phyloP scores from a whole-genome alignment of 2,888 invertebrate genomes.

The Drosophila pseudotalamancana region DNA sequence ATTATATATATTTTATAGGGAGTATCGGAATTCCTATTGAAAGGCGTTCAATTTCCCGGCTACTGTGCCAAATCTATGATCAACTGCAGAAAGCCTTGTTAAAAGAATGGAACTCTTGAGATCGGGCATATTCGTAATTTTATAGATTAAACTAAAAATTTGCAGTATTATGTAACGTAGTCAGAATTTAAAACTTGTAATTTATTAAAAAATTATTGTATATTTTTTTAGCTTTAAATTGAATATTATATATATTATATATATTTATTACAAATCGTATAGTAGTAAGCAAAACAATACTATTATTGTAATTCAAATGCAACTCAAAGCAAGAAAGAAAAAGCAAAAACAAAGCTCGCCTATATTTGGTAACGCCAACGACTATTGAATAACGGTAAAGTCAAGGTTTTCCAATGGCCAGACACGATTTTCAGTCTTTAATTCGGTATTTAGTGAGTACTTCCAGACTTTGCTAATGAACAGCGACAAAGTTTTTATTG shows the following conservation, averaged over 20 bases:
- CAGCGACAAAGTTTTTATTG: constrained; percentile 24
- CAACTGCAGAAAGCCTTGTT: background rate
- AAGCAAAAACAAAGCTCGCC: background rate
- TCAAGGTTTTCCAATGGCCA: background rate
- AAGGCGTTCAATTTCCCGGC: background rate
- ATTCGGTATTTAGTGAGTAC: constrained; percentile 37
- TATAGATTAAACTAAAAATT: no score
- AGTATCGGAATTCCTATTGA: background rate
- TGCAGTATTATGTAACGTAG: no score
- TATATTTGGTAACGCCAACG: constrained; percentile 6
- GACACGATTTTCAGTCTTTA: constrained; percentile 1
- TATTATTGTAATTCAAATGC: no score
- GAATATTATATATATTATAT: no score
- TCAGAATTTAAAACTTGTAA: no score
- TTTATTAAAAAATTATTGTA: no score
- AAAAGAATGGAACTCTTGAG: no score
- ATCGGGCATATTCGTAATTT: no score
- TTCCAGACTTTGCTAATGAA: constrained; percentile 43
- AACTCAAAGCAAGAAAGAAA: no score
- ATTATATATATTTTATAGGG: background rate
- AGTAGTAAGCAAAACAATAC: no score
- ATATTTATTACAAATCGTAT: no score
- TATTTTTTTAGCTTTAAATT: no score
- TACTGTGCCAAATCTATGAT: background rate
- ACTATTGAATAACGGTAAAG: background rate